Evolutionary conservation across 1,140 invertebrate genomes (phyloP).

Genomic region (Eupristina koningsbergeri): DNA sequence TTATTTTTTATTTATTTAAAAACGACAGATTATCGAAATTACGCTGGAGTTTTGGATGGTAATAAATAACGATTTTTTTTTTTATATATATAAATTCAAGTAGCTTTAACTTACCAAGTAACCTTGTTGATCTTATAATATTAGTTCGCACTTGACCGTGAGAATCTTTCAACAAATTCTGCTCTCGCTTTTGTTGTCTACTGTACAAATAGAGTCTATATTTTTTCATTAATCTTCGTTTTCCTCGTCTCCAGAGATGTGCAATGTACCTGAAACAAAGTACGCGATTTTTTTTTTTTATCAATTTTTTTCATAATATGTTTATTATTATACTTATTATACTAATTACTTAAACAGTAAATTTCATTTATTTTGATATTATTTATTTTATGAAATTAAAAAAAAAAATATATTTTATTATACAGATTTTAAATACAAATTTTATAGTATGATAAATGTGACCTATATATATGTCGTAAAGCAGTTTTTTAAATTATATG

Average conservation of each 20-base stretch:
- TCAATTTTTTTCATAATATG: not conserved
- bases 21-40: no score
- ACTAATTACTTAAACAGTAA: no score
- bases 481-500: no score
- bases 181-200: slow-evolving; percentile 78
- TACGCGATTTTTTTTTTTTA: not conserved
- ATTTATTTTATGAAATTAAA: no score
- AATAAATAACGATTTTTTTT: not conserved
- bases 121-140: slow-evolving; percentile 55
- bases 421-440: no score
- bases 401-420: no score
- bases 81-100: not conserved
- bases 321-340: no score
- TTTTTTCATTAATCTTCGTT: slow-evolving; percentile 87
- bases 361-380: no score
- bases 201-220: slow-evolving; percentile 82
- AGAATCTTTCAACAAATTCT: slow-evolving; percentile 72
- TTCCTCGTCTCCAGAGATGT: slow-evolving; percentile 89
- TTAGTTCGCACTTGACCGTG: slow-evolving; percentile 62
- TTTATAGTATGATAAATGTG: no score
- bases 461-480: no score
- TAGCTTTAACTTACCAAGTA: slow-evolving; percentile 5
- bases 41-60: no score
- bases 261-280: slow-evolving; percentile 82
- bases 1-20: no score